Base-by-base conservation (phyloP, 2,797 vertebrate species). In the Periophthalmus magnuspinnatus region DNA sequence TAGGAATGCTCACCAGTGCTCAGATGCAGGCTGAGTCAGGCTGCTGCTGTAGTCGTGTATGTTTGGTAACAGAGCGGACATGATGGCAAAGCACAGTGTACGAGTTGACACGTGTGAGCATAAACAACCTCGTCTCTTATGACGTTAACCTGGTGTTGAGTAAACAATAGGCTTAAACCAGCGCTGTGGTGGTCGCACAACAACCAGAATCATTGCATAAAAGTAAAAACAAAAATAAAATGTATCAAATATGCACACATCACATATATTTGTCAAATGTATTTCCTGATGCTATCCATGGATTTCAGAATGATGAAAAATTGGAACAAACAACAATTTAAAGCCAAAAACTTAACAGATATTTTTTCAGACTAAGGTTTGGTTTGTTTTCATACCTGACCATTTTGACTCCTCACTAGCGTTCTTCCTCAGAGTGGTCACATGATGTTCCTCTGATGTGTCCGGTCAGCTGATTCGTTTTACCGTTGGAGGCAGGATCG, bases 91-190 rank as follows among this genome's bases (percentile, higher is more conserved):
- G 84, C 87, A 92, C 45, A 71, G 76, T 75, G 76, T 83, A 82
- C 72, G 68, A 70, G 80, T 83, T 77, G 78, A 91, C 81, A 89
- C 84, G 33, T 78, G 81, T 80, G 83, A 87, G 82, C 84, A 86
- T 88, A 90, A 90, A 91, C 86, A 90, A 78, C 2, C 67, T 84
- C 36, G 81, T 81, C 88, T 81, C 76, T 80, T 81, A 75, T 91
- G 89, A 88, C 76, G 70, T 87, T 91, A 88, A 90, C 85, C 84
- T 81, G 71, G 80, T 89, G 89, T 91, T 92, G 87, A 90, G 85
- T 91, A 91, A 92, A 91, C 89, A 91, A 54, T 71, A 71, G 75
- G 22, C 76, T 74, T 71, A 59, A 66, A 78, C 60, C 71, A 61
- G 62, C 16, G 60, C 48, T 13, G 52, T 55, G 21, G 52, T 11